phyloP scores from a whole-genome alignment of 92 coral and sea anemone genomes.

The Actinernus sp. region DNA sequence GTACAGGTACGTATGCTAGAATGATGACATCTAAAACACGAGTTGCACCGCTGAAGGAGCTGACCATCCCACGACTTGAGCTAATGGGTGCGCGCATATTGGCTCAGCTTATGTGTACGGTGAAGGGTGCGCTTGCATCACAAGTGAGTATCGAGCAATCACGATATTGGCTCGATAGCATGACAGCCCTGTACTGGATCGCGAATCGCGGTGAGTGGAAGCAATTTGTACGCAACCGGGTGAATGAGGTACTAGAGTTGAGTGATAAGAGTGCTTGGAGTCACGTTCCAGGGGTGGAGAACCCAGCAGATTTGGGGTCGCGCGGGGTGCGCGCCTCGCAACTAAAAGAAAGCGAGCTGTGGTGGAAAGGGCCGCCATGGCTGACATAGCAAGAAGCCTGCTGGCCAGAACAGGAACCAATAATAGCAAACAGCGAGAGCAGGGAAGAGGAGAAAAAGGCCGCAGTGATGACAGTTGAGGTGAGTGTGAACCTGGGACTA shows the following conservation, averaged over 20 bases:
- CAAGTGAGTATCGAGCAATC: background rate
- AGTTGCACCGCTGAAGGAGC: conserved; percentile 14
- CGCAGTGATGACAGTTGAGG: conserved; percentile 2
- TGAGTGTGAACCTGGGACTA: background rate
- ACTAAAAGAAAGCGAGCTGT: conserved; percentile 22
- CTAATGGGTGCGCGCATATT: conserved; percentile 47
- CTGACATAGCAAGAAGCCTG: background rate
- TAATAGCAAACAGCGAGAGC: conserved; percentile 13
- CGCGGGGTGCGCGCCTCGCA: conserved; percentile 45
- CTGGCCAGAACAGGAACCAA: conserved; percentile 14
- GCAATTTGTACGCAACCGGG: conserved; percentile 43
- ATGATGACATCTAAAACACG: conserved; percentile 17
- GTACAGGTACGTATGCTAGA: background rate
- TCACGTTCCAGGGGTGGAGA: too few species aligned
- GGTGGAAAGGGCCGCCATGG: conserved; percentile 45
- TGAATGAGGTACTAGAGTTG: conserved; percentile 23
- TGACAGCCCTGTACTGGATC: conserved; percentile 17
- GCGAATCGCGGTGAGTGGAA: conserved; percentile 45
- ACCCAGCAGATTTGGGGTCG: conserved; percentile 60
- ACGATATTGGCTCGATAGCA: conserved; percentile 31
- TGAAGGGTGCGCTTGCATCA: conserved; percentile 12
- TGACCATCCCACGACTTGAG: conserved; percentile 5
- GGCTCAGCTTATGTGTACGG: conserved; percentile 41
- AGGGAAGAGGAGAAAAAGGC: conserved; percentile 11
- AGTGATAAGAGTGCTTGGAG: conserved; percentile 1